Evolutionary conservation across 1,140 invertebrate genomes (phyloP).

Genomic region (Gryllus bimaculatus): DNA sequence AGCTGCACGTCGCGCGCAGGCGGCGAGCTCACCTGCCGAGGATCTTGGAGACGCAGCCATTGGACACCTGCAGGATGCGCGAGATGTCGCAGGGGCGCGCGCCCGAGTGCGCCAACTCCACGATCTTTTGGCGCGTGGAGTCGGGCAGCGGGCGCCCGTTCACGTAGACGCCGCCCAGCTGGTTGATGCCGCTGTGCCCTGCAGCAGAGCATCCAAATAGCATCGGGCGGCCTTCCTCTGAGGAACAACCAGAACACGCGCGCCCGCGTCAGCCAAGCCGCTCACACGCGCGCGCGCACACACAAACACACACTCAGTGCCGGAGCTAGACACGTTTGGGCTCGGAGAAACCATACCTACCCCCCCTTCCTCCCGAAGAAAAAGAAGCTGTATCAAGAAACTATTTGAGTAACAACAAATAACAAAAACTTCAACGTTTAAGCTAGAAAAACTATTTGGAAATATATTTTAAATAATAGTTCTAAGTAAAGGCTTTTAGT

Average conservation of each 20-base stretch:
- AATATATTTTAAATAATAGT: no score
- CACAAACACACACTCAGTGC: neutral
- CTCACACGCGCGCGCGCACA: neutral
- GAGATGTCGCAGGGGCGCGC: slow-evolving; percentile 97
- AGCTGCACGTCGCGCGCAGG: no score
- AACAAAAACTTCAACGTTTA: no score
- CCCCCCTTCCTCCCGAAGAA: no score
- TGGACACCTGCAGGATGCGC: slow-evolving; percentile 90
- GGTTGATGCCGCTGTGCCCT: slow-evolving; percentile 95
- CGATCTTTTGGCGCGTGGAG: slow-evolving; percentile 93
- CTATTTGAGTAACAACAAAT: no score
- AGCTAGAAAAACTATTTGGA: no score
- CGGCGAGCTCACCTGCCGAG: slow-evolving; percentile 68
- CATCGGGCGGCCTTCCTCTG: slow-evolving; percentile 40
- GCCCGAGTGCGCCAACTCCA: slow-evolving; percentile 92
- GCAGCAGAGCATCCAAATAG: slow-evolving; percentile 66
- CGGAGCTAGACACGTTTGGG: no score
- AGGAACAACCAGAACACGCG: neutral
- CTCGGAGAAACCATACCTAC: no score
- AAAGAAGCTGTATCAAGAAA: no score
- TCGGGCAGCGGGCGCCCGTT: slow-evolving; percentile 95
- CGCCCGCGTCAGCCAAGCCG: neutral
- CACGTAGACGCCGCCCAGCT: slow-evolving; percentile 96
- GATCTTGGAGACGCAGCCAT: slow-evolving; percentile 92
- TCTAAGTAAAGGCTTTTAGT: no score